Conservation (phyloP, 2,113 vertebrate species). For the Tauraco erythrolophus region DNA sequence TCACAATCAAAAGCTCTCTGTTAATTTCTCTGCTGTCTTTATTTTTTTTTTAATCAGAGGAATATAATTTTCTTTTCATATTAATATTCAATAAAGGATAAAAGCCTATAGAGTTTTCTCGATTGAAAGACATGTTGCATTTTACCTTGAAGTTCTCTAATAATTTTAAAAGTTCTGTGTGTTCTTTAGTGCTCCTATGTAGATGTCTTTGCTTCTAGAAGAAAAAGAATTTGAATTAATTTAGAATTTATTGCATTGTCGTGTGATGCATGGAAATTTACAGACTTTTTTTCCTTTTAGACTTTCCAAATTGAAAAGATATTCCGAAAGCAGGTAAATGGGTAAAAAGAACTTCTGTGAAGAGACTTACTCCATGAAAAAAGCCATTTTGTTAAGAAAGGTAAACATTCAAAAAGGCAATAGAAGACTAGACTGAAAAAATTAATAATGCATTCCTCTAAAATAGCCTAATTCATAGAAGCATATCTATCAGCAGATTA, state of each 20-base stretch:
- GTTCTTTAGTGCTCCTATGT: not conserved
- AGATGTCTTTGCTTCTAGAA: not conserved
- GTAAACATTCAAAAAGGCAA: not conserved
- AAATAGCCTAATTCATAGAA: not conserved
- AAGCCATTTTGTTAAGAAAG: not conserved
- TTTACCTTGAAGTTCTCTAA: not conserved
- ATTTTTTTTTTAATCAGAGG: not conserved
- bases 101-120: not conserved
- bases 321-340: not conserved
- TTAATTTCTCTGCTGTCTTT: conserved; percentile 19
- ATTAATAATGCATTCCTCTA: not conserved
- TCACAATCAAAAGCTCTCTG: conserved; percentile 11
- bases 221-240: not conserved
- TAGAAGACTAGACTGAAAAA: no score
- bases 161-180: not conserved
- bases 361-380: not conserved
- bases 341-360: not conserved
- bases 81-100: conserved; percentile 3
- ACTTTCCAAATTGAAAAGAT: not conserved
- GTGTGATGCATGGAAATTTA: not conserved
- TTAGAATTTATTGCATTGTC: not conserved
- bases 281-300: not conserved
- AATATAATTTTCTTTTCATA: conserved; percentile 1
- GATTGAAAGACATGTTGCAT: not conserved
- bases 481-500: not conserved